Percentiles rank a stretch among this genome's conserved stretches.
Evolutionary conservation across 2,113 vertebrate genomes (phyloP).

Genomic region (Butastur rufipennis): DNA sequence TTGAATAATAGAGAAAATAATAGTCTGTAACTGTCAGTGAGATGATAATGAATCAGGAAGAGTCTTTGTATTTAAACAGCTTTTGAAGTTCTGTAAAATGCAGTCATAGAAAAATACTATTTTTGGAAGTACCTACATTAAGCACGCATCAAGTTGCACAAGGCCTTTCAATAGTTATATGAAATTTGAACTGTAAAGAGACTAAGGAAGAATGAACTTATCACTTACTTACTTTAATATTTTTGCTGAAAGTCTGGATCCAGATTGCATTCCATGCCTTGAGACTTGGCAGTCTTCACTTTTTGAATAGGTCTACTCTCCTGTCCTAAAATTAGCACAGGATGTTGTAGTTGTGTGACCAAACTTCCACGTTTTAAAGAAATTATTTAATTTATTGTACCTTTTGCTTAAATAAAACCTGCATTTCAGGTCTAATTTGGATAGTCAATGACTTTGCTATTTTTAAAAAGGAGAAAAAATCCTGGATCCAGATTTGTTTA

Average conservation of each 20-base stretch:
- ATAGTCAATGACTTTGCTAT: background rate
- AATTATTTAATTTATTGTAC: background rate
- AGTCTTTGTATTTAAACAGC: background rate
- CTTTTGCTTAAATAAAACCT: background rate
- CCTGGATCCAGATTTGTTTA: background rate
- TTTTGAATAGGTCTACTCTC: background rate
- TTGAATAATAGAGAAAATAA: background rate
- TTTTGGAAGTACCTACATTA: constrained; percentile 12
- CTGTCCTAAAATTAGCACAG: background rate
- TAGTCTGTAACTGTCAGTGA: constrained; percentile 22
- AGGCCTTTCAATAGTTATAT: background rate
- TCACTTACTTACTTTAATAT: background rate
- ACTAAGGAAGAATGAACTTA: background rate
- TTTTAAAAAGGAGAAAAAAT: background rate
- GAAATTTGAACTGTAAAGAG: background rate
- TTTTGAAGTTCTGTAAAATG: constrained; percentile 37
- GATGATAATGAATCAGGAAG: constrained; percentile 11
- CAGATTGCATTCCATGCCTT: background rate
- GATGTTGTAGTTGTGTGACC: background rate
- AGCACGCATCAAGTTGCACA: background rate
- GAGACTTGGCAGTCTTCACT: background rate
- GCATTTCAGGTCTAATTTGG: background rate
- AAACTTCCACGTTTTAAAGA: background rate
- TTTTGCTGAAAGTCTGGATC: background rate
- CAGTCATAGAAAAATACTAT: constrained; percentile 32